Percentiles rank a stretch among this genome's conserved stretches.
Conservation (phyloP, 2,113 vertebrate genomes). For the Pluvialis apricaria region DNA sequence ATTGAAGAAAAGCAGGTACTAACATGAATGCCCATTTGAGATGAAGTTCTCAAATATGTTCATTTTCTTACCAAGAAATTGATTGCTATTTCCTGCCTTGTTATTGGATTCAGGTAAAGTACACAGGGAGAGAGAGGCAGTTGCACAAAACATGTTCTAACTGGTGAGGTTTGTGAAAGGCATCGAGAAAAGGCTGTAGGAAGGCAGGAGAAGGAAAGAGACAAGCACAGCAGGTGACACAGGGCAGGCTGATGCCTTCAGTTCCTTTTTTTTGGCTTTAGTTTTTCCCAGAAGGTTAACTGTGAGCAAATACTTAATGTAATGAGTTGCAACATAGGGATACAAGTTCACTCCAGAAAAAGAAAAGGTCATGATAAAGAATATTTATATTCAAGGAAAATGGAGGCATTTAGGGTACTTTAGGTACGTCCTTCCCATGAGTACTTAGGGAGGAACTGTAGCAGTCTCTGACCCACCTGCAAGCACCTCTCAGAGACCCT, state of each 20-base stretch:
- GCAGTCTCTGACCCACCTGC: neutral
- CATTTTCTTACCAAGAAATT: neutral
- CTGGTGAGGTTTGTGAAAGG: neutral
- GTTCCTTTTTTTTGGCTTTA: neutral
- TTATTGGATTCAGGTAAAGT: fast-evolving
- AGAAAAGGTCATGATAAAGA: neutral
- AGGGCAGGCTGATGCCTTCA: neutral
- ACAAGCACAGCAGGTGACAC: neutral
- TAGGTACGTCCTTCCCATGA: neutral
- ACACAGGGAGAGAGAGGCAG: fast-evolving
- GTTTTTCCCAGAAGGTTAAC: neutral
- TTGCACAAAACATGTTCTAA: fast-evolving
- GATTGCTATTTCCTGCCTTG: neutral
- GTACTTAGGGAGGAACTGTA: neutral
- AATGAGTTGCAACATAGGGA: neutral
- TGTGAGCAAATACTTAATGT: neutral
- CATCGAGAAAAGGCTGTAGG: neutral
- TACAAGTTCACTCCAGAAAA: neutral
- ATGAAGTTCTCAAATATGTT: neutral
- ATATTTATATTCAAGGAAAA: neutral
- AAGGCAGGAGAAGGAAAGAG: neutral
- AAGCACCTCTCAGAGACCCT: neutral
- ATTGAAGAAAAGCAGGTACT: neutral
- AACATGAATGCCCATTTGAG: neutral
- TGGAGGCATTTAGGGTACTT: neutral